These are phyloP conservation scores for Samia ricini DNA, from an alignment of 1,140 invertebrate genomes.

Conservation along the genomic window DNA sequence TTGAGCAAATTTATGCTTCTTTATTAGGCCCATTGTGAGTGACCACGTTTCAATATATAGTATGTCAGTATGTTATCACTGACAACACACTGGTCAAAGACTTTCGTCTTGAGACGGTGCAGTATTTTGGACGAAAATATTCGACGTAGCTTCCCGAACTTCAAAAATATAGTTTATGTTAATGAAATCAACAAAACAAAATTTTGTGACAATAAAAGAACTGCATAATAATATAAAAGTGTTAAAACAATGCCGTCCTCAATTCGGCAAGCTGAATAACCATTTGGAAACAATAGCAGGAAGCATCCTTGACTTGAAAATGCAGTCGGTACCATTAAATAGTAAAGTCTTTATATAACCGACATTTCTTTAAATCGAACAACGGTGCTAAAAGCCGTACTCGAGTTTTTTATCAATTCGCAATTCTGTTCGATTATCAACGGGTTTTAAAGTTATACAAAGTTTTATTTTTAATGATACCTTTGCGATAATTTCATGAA, in stretches of 20 bases:
- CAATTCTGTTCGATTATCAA: background rate
- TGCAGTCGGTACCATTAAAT: constrained; percentile 6
- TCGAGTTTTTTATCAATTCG: background rate
- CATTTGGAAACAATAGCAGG: constrained; percentile 45
- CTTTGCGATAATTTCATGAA: too few relatives aligned
- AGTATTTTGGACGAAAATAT: too few relatives aligned
- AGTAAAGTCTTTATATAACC: background rate
- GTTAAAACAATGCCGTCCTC: constrained; percentile 9
- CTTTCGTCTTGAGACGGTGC: too few relatives aligned
- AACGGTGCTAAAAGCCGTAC: constrained; percentile 4
- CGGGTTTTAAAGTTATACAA: background rate
- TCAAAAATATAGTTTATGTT: background rate
- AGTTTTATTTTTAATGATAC: background rate
- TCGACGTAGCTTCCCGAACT: background rate
- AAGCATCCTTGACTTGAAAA: constrained; percentile 27
- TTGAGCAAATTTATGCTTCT: too few relatives aligned
- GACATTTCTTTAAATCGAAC: constrained; percentile 27
- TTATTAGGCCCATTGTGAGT: too few relatives aligned
- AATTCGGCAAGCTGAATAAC: constrained; percentile 28
- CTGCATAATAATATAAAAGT: constrained; percentile 5
- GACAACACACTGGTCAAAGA: too few relatives aligned
- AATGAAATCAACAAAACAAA: background rate
- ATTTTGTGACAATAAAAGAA: background rate
- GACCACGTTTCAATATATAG: too few relatives aligned
- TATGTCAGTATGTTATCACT: too few relatives aligned